These are phyloP conservation scores for Drosophila sp. DNA, from an alignment of 1,140 invertebrate genomes.

Conservation along the genomic window DNA sequence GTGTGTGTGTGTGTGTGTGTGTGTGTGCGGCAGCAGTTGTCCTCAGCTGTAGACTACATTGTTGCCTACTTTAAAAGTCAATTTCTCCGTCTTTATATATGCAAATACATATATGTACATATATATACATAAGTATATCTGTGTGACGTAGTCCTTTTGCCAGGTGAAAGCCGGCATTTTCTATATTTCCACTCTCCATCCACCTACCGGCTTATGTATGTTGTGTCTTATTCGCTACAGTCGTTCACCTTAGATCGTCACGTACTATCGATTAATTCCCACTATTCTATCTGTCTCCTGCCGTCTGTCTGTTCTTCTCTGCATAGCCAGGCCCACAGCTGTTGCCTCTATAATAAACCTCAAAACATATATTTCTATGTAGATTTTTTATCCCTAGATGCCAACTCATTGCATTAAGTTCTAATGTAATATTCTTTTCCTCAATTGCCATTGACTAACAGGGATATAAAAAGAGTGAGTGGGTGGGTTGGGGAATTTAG, in stretches of 20 bases:
- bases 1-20: conserved; percentile 1
- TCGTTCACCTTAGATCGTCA: conserved; percentile 78
- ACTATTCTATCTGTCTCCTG: neutral
- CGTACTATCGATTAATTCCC: conserved; percentile 71
- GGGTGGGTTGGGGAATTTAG: neutral
- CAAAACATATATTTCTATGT: conserved; percentile 41
- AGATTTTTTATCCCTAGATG: conserved; percentile 61
- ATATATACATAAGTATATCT: too few relatives aligned
- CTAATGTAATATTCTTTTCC: conserved; percentile 40
- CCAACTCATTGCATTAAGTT: conserved; percentile 22
- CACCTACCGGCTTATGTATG: conserved; percentile 6
- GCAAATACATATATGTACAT: neutral
- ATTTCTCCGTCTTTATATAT: conserved; percentile 58
- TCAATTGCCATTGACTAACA: conserved; percentile 39
- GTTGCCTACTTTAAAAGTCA: conserved; percentile 78
- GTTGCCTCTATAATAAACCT: conserved; percentile 24
- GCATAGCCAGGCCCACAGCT: neutral
- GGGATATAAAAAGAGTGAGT: neutral
- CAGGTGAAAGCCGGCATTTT: conserved; percentile 31
- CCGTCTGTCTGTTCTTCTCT: neutral
- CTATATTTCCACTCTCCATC: conserved; percentile 24
- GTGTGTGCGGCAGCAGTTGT: conserved; percentile 11
- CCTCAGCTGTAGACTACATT: conserved; percentile 49
- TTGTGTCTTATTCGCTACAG: conserved; percentile 32
- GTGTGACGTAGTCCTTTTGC: conserved; percentile 47